Percentiles rank a stretch among this genome's conserved stretches.
Conservation (phyloP, 1,140 invertebrate genomes). For the Magallana gigas region DNA sequence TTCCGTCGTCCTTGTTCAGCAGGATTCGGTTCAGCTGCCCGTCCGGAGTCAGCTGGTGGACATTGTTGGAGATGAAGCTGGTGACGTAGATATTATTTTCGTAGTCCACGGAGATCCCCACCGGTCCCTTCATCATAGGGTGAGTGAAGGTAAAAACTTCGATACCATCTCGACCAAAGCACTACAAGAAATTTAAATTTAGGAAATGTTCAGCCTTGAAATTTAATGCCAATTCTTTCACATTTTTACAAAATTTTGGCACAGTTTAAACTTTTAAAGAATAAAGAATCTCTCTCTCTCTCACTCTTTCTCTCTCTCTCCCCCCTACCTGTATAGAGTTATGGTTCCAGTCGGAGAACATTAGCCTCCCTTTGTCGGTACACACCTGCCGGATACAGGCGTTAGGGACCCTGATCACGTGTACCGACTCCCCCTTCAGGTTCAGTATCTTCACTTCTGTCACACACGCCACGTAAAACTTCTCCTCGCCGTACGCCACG, state of each 20-base stretch:
- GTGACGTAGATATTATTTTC: constrained; percentile 36
- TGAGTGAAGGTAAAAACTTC: constrained; percentile 30
- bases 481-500: constrained; percentile 17
- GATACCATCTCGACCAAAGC: constrained; percentile 35
- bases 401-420: constrained; percentile 12
- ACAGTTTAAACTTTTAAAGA: too few relatives aligned
- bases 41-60: constrained; percentile 35
- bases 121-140: constrained; percentile 29
- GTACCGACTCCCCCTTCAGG: not conserved
- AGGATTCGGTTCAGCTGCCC: constrained; percentile 26
- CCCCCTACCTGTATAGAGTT: constrained; percentile 17
- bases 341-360: constrained; percentile 41
- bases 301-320: too few relatives aligned
- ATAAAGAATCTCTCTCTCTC: too few relatives aligned
- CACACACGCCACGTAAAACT: constrained; percentile 29
- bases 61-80: constrained; percentile 44
- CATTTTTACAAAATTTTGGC: too few relatives aligned
- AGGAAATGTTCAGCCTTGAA: too few relatives aligned
- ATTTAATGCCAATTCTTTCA: too few relatives aligned
- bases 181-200: constrained; percentile 15
- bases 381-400: constrained; percentile 36
- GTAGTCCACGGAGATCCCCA: constrained; percentile 29
- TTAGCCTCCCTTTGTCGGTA: constrained; percentile 10
- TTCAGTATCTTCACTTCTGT: constrained; percentile 34
- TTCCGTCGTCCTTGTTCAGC: constrained; percentile 35